Evolutionary conservation across 2,113 vertebrate genomes (phyloP).

Genomic region (Caloenas nicobarica): DNA sequence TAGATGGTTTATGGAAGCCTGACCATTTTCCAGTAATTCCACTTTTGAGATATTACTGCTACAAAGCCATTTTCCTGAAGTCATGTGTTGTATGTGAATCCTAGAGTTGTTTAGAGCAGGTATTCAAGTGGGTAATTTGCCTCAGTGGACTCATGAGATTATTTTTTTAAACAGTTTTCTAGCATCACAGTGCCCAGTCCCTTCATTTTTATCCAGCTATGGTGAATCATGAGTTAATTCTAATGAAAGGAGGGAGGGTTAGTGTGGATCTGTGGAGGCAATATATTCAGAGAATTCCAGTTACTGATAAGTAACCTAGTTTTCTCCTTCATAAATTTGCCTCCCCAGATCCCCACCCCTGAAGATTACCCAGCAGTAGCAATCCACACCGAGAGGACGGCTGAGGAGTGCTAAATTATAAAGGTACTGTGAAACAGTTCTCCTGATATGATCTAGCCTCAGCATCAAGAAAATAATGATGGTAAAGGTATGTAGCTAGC

Average conservation of each 20-base stretch:
- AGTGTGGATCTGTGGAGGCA: slow-evolving; percentile 73
- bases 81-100: neutral
- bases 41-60: neutral
- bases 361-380: slow-evolving; percentile 70
- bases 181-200: slow-evolving; percentile 18
- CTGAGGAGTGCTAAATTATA: slow-evolving; percentile 70
- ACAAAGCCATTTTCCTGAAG: neutral
- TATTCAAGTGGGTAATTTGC: slow-evolving; percentile 12
- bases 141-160: neutral
- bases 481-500: slow-evolving; percentile 60
- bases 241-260: slow-evolving; percentile 62
- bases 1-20: neutral
- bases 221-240: slow-evolving; percentile 27
- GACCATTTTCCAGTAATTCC: neutral
- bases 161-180: slow-evolving; percentile 45
- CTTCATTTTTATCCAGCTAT: slow-evolving; percentile 39
- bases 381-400: slow-evolving; percentile 65
- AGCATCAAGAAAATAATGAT: slow-evolving; percentile 45
- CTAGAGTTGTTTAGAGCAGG: neutral
- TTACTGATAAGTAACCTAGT: slow-evolving; percentile 73
- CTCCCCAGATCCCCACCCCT: slow-evolving; percentile 70
- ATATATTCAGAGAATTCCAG: slow-evolving; percentile 73
- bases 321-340: slow-evolving; percentile 75
- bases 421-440: slow-evolving; percentile 70
- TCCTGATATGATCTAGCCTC: slow-evolving; percentile 50